phyloP scores from a whole-genome alignment of 2,113 vertebrate genomes.

The Sebastes fasciatus region DNA sequence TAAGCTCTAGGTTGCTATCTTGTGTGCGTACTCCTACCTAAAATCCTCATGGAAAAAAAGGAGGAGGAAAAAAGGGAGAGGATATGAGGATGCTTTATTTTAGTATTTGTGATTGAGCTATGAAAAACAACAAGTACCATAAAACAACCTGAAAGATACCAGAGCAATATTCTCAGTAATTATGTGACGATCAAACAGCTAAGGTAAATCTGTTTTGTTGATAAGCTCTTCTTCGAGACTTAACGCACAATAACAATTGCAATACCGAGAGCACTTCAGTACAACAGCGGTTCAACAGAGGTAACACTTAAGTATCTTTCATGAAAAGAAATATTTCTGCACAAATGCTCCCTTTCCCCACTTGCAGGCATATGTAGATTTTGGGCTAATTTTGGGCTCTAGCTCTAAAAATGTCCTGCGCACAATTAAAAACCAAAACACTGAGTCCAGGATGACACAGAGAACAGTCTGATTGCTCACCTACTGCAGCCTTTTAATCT shows the following conservation, averaged over 20 bases:
- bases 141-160: conserved; percentile 2
- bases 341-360: conserved; percentile 44
- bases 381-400: conserved; percentile 52
- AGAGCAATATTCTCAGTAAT: not conserved
- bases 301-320: conserved; percentile 45
- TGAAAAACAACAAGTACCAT: not conserved
- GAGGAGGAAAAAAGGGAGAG: conserved; percentile 1
- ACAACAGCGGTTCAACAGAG: conserved; percentile 34
- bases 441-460: conserved; percentile 11
- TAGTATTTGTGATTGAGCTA: not conserved
- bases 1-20: conserved; percentile 44
- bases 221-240: conserved; percentile 9
- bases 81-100: conserved; percentile 22
- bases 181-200: conserved; percentile 7
- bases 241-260: conserved; percentile 21
- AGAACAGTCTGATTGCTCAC: conserved; percentile 1
- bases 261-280: conserved; percentile 14
- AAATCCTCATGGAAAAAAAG: conserved; percentile 29
- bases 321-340: conserved; percentile 54
- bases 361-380: conserved; percentile 65
- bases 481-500: conserved; percentile 22
- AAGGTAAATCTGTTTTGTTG: not conserved
- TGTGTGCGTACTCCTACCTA: conserved; percentile 45
- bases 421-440: conserved; percentile 44
- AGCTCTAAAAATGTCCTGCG: conserved; percentile 54